Evolutionary conservation across 1,140 invertebrate species (phyloP).

Genomic region (Palaemon carinicauda): DNA sequence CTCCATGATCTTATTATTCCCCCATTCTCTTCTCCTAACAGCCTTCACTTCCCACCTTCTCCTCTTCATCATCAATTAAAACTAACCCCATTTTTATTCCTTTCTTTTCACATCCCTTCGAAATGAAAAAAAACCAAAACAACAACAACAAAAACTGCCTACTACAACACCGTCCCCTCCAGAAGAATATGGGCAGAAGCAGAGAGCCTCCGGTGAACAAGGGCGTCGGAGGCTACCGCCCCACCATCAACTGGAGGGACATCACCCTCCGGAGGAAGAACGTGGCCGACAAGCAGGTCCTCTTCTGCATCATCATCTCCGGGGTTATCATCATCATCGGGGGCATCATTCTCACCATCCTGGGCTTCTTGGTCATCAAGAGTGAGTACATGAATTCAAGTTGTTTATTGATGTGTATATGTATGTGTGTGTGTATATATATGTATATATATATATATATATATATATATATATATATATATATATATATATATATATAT

Average conservation of each 20-base stretch:
- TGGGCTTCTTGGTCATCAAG: constrained; percentile 40
- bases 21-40: not conserved
- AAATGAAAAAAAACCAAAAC: not conserved
- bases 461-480: too few relatives aligned
- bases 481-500: too few relatives aligned
- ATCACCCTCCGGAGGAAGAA: constrained; percentile 11
- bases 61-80: not conserved
- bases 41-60: not conserved
- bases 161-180: not conserved
- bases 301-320: constrained; percentile 19
- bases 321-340: constrained; percentile 31
- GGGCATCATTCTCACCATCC: constrained; percentile 3
- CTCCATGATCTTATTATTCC: not conserved
- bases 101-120: not conserved
- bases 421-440: too few relatives aligned
- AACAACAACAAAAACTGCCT: not conserved
- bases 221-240: constrained; percentile 34
- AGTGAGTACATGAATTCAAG: constrained; percentile 7
- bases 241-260: constrained; percentile 47
- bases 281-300: constrained; percentile 26
- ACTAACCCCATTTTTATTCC: not conserved
- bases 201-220: not conserved
- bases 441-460: too few relatives aligned
- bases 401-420: not conserved
- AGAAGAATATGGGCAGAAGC: constrained; percentile 7